Conservation (phyloP, 2,113 vertebrate species). For the Tympanuchus pallidicinctus region DNA sequence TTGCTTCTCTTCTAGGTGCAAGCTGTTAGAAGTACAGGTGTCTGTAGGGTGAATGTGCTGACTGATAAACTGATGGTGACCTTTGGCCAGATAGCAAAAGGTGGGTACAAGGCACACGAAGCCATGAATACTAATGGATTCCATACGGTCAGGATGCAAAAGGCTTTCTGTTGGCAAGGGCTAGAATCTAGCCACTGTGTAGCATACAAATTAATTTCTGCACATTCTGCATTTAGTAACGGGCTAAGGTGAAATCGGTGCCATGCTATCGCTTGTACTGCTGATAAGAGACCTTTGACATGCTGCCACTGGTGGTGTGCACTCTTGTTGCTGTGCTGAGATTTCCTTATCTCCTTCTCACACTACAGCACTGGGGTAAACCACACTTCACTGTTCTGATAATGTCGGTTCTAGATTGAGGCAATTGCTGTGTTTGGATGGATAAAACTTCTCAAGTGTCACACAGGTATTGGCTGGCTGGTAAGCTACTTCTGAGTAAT, state of each 20-base stretch:
- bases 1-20: background rate
- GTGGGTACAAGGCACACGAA: background rate
- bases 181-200: background rate
- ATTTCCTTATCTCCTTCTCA: slow-evolving; percentile 33
- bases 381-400: background rate
- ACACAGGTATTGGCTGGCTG: accelerated
- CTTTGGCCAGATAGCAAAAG: background rate
- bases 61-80: background rate
- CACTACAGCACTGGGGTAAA: background rate
- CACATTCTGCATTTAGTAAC: background rate
- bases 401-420: background rate
- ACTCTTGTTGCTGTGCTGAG: background rate
- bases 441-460: background rate
- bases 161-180: background rate
- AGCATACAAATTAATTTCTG: background rate
- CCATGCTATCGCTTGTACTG: background rate
- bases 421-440: background rate
- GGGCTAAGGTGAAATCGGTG: background rate
- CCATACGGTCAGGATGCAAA: background rate
- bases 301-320: background rate
- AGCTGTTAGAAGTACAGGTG: background rate
- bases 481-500: background rate
- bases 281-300: background rate
- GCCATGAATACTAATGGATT: background rate
- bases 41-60: background rate